These are phyloP conservation scores for Acanthurus lineatus DNA, from an alignment of 2,797 vertebrate species.

Conservation along the genomic window DNA sequence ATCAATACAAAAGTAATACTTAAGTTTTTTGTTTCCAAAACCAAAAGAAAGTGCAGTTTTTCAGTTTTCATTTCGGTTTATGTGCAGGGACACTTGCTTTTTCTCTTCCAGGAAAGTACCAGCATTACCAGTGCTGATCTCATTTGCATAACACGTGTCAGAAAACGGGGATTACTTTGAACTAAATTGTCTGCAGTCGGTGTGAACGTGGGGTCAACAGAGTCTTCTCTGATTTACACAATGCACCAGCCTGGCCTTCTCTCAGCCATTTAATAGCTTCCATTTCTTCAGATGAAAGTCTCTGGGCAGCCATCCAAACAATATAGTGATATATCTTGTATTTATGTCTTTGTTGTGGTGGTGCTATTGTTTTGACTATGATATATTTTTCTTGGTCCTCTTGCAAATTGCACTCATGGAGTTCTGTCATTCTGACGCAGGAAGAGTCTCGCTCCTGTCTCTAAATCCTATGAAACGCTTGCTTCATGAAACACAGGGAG, in stretches of 20 bases:
- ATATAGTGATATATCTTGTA: conserved; percentile 38
- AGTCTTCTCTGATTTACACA: conserved; percentile 51
- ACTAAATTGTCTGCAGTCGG: conserved; percentile 30
- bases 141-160: conserved; percentile 34
- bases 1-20: background rate
- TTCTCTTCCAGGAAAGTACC: background rate
- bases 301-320: conserved; percentile 46
- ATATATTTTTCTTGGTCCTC: conserved; percentile 43
- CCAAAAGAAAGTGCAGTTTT: background rate
- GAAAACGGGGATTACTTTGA: conserved; percentile 22
- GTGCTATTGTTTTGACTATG: conserved; percentile 48
- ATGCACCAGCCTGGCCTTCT: conserved; percentile 25
- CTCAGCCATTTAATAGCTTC: conserved; percentile 47
- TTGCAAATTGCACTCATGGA: conserved; percentile 42
- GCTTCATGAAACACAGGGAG: conserved; percentile 14
- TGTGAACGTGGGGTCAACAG: conserved; percentile 31
- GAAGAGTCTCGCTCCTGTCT: conserved; percentile 9
- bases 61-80: conserved; percentile 12
- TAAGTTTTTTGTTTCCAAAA: background rate
- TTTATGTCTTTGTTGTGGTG: conserved; percentile 47
- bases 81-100: background rate
- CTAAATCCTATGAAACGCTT: conserved; percentile 22
- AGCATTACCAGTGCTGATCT: conserved; percentile 1
- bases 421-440: conserved; percentile 27
- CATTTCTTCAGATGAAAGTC: conserved; percentile 55